A percentile compares a stretch with the other conserved stretches of the same genome.
phyloP scores from a whole-genome alignment of 2,888 invertebrate genomes.

The Plagodis pulveraria region DNA sequence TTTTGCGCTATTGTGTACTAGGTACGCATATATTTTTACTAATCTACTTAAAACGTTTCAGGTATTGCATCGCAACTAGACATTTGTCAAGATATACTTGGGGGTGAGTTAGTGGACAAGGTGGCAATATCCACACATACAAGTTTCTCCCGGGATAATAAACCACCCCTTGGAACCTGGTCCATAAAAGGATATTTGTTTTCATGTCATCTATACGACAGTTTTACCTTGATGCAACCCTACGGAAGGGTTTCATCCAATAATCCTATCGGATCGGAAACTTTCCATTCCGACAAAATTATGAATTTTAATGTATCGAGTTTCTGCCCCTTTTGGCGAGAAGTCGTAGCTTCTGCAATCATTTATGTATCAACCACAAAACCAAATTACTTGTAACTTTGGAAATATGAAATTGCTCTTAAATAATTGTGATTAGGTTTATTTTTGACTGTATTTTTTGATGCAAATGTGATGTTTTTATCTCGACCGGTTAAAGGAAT shows the following conservation, averaged over 20 bases:
- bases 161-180: too few species aligned
- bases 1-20: too few species aligned
- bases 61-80: too few species aligned
- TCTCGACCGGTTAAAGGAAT: slow-evolving; percentile 3
- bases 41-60: too few species aligned
- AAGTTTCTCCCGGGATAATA: too few species aligned
- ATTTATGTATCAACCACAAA: slow-evolving; percentile 14
- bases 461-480: not conserved
- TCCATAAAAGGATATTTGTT: too few species aligned
- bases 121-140: too few species aligned
- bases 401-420: not conserved
- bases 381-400: not conserved
- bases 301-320: slow-evolving; percentile 31
- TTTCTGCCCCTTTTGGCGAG: slow-evolving; percentile 23
- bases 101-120: too few species aligned
- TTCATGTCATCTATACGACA: not conserved
- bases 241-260: slow-evolving; percentile 16
- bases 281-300: slow-evolving; percentile 25
- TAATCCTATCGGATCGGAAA: slow-evolving; percentile 26
- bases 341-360: slow-evolving; percentile 17
- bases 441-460: not conserved
- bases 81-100: too few species aligned
- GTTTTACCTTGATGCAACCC: slow-evolving; percentile 3
- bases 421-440: not conserved
- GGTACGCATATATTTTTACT: too few species aligned